Evolutionary conservation across 2,888 invertebrate genomes (phyloP).

Genomic region (Trissoscelio sp.): DNA sequence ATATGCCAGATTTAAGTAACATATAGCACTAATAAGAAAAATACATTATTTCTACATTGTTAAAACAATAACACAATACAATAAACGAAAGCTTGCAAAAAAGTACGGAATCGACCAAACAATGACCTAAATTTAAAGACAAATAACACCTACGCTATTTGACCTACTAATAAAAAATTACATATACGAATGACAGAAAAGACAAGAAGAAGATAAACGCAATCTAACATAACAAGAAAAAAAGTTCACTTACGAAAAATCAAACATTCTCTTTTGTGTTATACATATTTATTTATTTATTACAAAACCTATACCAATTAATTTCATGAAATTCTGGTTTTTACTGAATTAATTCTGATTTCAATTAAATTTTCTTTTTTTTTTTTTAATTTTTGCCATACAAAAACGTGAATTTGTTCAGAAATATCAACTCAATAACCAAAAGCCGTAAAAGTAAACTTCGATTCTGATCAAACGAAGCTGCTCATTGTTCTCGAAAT

Average conservation of each 20-base stretch:
- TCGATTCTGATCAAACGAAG: conserved; percentile 19
- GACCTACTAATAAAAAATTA: conserved; percentile 12
- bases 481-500: conserved; percentile 34
- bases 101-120: conserved; percentile 8
- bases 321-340: too few species aligned
- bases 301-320: too few species aligned
- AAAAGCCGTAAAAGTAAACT: conserved; percentile 10
- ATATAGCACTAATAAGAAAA: too few species aligned
- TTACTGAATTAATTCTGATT: too few species aligned
- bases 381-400: background rate
- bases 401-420: background rate
- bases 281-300: too few species aligned
- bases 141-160: background rate
- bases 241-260: background rate
- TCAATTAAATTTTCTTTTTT: background rate
- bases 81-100: conserved; percentile 14
- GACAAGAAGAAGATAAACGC: background rate
- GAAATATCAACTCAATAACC: background rate
- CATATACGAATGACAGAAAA: background rate
- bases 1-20: too few species aligned
- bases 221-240: background rate
- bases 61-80: background rate
- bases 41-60: background rate
- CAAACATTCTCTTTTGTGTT: too few species aligned
- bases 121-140: conserved; percentile 14